phyloP scores from a whole-genome alignment of 2,797 vertebrate species.

The Sylvia borin region DNA sequence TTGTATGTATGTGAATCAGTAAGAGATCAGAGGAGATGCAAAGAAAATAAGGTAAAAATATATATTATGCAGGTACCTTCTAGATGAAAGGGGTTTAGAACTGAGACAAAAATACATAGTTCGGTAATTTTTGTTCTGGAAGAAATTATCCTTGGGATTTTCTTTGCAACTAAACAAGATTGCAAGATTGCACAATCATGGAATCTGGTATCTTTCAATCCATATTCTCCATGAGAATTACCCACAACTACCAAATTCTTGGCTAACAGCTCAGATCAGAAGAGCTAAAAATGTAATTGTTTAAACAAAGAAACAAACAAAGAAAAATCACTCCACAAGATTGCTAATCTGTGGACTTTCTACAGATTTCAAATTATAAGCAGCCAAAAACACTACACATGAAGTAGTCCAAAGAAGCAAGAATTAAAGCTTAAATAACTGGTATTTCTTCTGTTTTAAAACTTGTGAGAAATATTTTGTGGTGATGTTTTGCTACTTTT shows the following conservation, averaged over 20 bases:
- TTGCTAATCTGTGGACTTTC: not conserved
- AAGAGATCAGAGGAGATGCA: not conserved
- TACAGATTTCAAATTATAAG: not conserved
- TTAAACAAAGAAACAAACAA: not conserved
- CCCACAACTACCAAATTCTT: not conserved
- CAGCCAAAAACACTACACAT: not conserved
- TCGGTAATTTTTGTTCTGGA: not conserved
- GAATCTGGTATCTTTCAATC: not conserved
- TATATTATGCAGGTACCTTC: not conserved
- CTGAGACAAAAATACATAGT: not conserved
- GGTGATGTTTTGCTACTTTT: not conserved
- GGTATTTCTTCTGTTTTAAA: not conserved
- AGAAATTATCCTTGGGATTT: not conserved
- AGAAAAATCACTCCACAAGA: not conserved
- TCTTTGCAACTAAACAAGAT: not conserved
- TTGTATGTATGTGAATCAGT: not conserved
- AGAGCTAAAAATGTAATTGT: not conserved
- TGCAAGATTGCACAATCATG: not conserved
- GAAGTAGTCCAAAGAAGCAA: not conserved
- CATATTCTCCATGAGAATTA: not conserved
- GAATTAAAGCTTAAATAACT: not conserved
- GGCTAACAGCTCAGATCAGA: not conserved
- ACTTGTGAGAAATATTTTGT: conserved; percentile 11
- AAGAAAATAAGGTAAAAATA: not conserved
- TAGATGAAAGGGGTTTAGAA: not conserved